Evolutionary conservation across 2,888 invertebrate species (phyloP).

Genomic region (Mythimna ferrago): DNA sequence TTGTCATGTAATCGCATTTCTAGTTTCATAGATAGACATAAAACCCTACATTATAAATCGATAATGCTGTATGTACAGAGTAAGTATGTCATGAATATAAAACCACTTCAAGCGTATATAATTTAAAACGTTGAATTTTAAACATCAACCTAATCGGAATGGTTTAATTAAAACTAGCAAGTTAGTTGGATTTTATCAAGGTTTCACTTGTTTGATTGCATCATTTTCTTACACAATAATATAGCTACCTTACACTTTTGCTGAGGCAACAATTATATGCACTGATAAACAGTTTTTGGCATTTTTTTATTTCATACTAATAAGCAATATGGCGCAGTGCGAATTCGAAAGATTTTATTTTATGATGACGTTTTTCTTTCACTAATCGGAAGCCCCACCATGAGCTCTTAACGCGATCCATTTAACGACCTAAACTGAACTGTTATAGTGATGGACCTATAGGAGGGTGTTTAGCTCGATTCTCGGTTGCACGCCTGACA

Average conservation of each 20-base stretch:
- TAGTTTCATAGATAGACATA: slow-evolving; percentile 10
- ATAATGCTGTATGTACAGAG: background rate
- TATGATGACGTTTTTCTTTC: background rate
- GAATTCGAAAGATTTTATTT: background rate
- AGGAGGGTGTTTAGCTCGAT: no score
- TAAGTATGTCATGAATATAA: slow-evolving; percentile 37
- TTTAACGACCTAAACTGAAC: no score
- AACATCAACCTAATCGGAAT: slow-evolving; percentile 33
- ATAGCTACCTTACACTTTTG: slow-evolving; percentile 6
- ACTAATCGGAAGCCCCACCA: background rate
- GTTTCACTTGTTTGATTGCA: slow-evolving; percentile 38
- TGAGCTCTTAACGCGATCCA: no score
- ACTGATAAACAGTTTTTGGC: slow-evolving; percentile 1
- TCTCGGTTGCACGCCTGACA: no score
- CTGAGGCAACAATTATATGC: slow-evolving; percentile 11
- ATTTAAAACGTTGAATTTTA: slow-evolving; percentile 17
- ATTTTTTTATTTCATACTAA: background rate
- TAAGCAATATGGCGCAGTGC: background rate
- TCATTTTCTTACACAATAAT: slow-evolving; percentile 31
- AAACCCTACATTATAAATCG: background rate
- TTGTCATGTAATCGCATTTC: slow-evolving; percentile 25
- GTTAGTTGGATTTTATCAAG: slow-evolving; percentile 27
- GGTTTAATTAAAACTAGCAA: slow-evolving; percentile 46
- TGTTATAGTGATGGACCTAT: no score
- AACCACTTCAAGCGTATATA: slow-evolving; percentile 27